Evolutionary conservation across 2,888 invertebrate genomes (phyloP).

Genomic region (Iphiclides podalirius): DNA sequence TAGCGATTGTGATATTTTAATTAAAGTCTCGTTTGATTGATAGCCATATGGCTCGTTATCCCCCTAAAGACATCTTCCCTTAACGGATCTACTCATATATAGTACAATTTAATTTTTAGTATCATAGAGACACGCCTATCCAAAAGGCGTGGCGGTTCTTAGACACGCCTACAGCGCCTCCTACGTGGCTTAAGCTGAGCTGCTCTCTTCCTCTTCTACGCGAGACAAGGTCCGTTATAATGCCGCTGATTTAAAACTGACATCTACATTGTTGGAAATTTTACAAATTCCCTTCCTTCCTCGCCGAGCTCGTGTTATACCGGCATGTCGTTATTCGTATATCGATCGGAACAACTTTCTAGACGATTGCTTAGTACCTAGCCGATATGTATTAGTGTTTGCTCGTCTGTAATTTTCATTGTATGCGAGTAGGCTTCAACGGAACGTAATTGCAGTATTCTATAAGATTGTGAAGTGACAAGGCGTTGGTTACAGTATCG

Average conservation of each 20-base stretch:
- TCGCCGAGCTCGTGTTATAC: slow-evolving; percentile 41
- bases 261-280: slow-evolving; percentile 30
- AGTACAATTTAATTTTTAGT: slow-evolving; percentile 24
- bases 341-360: slow-evolving; percentile 72
- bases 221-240: slow-evolving; percentile 57
- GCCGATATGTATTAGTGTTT: slow-evolving; percentile 29
- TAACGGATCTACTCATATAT: slow-evolving; percentile 27
- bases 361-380: slow-evolving; percentile 72
- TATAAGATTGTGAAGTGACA: too few species aligned
- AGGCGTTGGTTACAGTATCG: too few species aligned
- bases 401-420: slow-evolving; percentile 5
- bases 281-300: slow-evolving; percentile 33
- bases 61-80: slow-evolving; percentile 19
- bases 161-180: slow-evolving; percentile 68
- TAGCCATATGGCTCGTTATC: background rate
- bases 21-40: too few species aligned
- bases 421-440: slow-evolving; percentile 1
- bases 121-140: slow-evolving; percentile 52
- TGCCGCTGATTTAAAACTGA: slow-evolving; percentile 48
- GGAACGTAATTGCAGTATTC: background rate
- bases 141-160: slow-evolving; percentile 56
- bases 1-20: too few species aligned
- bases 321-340: slow-evolving; percentile 55
- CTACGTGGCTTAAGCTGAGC: slow-evolving; percentile 43
- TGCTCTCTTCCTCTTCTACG: slow-evolving; percentile 46